phyloP scores from a whole-genome alignment of 2,113 vertebrate species.

The Noctilio leporinus region DNA sequence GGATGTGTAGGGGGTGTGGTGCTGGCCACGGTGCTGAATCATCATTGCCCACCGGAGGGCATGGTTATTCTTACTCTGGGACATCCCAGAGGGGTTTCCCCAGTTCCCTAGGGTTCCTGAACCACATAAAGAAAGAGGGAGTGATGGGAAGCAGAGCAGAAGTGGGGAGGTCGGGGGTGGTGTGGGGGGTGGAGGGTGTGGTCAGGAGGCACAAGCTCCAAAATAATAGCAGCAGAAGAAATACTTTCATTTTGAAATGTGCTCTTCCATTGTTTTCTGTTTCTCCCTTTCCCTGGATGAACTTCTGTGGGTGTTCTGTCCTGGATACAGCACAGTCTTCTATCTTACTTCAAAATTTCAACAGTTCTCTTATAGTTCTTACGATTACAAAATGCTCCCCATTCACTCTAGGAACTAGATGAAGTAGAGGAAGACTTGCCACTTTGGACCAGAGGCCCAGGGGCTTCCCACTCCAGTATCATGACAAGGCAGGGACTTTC shows the following conservation, averaged over 20 bases:
- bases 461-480: background rate
- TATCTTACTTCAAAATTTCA: background rate
- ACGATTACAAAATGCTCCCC: background rate
- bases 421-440: background rate
- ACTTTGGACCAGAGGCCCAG: background rate
- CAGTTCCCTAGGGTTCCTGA: background rate
- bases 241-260: constrained; percentile 34
- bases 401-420: background rate
- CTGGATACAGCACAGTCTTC: background rate
- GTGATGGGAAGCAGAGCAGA: background rate
- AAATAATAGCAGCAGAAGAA: background rate
- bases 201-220: background rate
- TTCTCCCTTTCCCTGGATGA: constrained; percentile 13
- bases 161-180: background rate
- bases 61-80: background rate
- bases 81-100: no score
- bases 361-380: background rate
- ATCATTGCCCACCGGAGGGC: background rate
- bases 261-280: background rate
- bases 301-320: background rate
- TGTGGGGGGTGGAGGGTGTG: no score
- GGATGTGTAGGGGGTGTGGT: background rate
- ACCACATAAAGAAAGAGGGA: background rate
- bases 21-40: constrained; percentile 46
- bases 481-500: background rate